These are phyloP conservation scores for Morpho achilles DNA, from an alignment of 2,888 invertebrate species.

Conservation along the genomic window DNA sequence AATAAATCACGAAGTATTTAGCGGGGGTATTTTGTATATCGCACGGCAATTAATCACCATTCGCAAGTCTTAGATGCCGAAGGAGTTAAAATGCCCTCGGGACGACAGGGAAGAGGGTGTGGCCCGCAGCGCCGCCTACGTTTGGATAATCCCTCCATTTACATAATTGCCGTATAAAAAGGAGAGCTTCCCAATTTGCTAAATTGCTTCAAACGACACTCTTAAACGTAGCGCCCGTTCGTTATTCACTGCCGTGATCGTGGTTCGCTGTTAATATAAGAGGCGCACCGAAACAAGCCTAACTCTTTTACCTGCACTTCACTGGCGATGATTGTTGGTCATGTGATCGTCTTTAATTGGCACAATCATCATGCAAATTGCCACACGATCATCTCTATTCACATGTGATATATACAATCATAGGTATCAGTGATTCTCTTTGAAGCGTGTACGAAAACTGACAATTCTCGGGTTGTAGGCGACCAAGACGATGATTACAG, in stretches of 20 bases:
- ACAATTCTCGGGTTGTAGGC: too few species aligned
- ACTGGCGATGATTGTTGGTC: too few species aligned
- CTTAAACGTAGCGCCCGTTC: conserved; percentile 48
- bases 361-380: too few species aligned
- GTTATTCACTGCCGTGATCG: conserved; percentile 32
- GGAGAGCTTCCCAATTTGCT: conserved; percentile 77
- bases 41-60: conserved; percentile 70
- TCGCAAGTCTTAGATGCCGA: conserved; percentile 63
- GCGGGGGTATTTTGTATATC: conserved; percentile 46
- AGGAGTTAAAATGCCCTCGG: conserved; percentile 53
- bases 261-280: neutral
- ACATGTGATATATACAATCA: too few species aligned
- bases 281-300: too few species aligned
- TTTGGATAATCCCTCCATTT: conserved; percentile 77
- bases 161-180: conserved; percentile 80
- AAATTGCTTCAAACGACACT: conserved; percentile 75
- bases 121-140: conserved; percentile 68
- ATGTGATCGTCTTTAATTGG: too few species aligned
- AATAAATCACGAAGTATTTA: conserved; percentile 65
- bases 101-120: conserved; percentile 66
- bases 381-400: too few species aligned
- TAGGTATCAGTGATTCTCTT: too few species aligned
- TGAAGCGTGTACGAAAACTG: too few species aligned
- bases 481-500: too few species aligned
- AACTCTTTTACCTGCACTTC: too few species aligned